Evolutionary conservation across 2,888 invertebrate species (phyloP), one percentile per base, ranked within the genome.

Genomic region (Noctua janthe): DNA sequence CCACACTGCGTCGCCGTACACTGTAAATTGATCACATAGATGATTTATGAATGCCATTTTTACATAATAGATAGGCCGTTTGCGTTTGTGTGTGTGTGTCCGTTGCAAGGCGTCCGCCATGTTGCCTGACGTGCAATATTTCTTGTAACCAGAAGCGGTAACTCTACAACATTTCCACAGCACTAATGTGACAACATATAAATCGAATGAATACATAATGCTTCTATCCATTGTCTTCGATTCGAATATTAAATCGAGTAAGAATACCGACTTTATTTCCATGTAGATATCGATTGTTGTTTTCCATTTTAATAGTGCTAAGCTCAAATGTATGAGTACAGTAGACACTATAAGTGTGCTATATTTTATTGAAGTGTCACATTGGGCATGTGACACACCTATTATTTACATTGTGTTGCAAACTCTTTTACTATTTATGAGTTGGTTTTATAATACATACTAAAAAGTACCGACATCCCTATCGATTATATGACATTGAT

Each of bases 11-110:
- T 84, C 87, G 87, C 90, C 89, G 83, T 86, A 87, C 91, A 88
- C 85, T 91, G 92, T 94, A 94, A 94, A 94, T 93, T 93, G 93
- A 94, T 94, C 91, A 90, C 85, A 81, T 72, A 80, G 83, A 87
- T 91, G 90, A 91, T 91, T 93, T 94, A 95, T 93, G 92, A 89
- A 90, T 89, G 85, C 87, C 84, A 91, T 92, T 93, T 94, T 93
- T 93, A 92, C 90, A 92, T 93, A 93, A 93, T 92, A 91, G 91
- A 91, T 88, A 87, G 86, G 80, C 74, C 62, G 81, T 82, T 77
- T 85, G 39, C 39, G 5, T 39, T 82, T 85, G 71, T 85, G 82
- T 85, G 73, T 85, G 83, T 85, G 73, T 75, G 81, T 82, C 70
- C 83, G 82, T 84, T 77, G 87, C 81, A 81, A 74, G 81, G 67